These are phyloP conservation scores for Haliclona indistincta DNA, from an alignment of 37 sponge, comb jelly and placozoan genomes.

Conservation along the genomic window DNA sequence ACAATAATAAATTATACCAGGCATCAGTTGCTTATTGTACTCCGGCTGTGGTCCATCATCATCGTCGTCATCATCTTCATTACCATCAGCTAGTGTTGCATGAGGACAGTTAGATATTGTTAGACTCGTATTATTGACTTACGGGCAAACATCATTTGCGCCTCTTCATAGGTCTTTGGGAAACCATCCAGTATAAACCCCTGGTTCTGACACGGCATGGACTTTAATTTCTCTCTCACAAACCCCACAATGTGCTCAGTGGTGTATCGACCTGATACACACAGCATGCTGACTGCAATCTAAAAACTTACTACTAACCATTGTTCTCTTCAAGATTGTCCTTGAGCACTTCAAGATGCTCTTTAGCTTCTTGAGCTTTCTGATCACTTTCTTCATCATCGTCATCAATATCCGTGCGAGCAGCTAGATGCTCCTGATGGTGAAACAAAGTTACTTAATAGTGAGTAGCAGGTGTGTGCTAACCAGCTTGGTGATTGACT, in stretches of 20 bases:
- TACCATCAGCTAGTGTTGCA: slow-evolving; percentile 34
- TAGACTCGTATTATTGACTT: background rate
- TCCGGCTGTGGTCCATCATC: slow-evolving; percentile 3
- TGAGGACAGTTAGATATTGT: background rate
- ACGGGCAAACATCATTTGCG: slow-evolving; percentile 80
- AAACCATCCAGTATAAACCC: slow-evolving; percentile 93
- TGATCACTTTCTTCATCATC: slow-evolving; percentile 81
- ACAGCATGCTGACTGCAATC: background rate
- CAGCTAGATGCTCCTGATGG: slow-evolving; percentile 21
- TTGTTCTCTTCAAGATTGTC: slow-evolving; percentile 77
- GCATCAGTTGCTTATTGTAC: slow-evolving; percentile 81
- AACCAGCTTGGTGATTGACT: slow-evolving; percentile 71
- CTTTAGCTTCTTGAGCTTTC: slow-evolving; percentile 81
- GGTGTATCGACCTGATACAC: slow-evolving; percentile 63
- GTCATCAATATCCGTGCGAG: slow-evolving; percentile 55
- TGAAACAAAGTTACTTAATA: background rate
- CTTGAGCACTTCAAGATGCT: slow-evolving; percentile 79
- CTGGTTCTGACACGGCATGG: slow-evolving; percentile 97
- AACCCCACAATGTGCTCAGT: slow-evolving; percentile 85
- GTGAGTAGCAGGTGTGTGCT: slow-evolving; percentile 2
- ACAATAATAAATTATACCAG: slow-evolving; percentile 42
- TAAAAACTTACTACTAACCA: slow-evolving; percentile 30
- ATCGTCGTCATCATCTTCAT: slow-evolving; percentile 62
- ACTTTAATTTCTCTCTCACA: slow-evolving; percentile 76
- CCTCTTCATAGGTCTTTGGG: slow-evolving; percentile 91